These are phyloP conservation scores for Didymodactylos carnosus DNA, from an alignment of 2,888 invertebrate genomes.

Conservation along the genomic window DNA sequence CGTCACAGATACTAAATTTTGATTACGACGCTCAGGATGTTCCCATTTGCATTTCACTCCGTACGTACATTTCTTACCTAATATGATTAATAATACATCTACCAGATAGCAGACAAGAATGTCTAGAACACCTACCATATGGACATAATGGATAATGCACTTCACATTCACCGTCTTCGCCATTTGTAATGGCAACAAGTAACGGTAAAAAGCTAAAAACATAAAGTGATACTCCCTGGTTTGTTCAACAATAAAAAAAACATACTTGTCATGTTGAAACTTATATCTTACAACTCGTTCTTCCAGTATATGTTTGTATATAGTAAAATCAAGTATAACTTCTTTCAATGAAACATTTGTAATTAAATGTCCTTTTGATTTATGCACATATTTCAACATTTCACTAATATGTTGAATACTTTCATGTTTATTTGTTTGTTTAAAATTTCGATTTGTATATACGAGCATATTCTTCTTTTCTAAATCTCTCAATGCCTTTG, in stretches of 20 bases:
- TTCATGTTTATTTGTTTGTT: not conserved
- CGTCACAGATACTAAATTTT: not conserved
- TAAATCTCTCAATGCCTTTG: not conserved
- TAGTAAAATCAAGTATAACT: not conserved
- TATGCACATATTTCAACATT: not conserved
- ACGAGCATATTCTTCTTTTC: not conserved
- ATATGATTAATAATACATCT: too few relatives aligned
- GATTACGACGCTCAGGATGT: constrained; percentile 59
- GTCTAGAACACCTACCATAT: too few relatives aligned
- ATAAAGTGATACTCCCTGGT: too few relatives aligned
- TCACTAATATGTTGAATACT: not conserved
- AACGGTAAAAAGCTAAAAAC: not conserved
- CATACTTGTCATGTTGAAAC: not conserved
- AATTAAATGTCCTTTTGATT: not conserved
- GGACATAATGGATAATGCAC: not conserved
- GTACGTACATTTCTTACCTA: constrained; percentile 83
- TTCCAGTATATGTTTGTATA: not conserved
- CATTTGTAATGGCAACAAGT: not conserved
- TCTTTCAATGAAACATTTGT: not conserved
- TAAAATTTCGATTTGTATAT: not conserved
- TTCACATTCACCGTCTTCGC: not conserved
- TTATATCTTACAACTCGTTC: not conserved
- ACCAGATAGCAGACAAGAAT: too few relatives aligned
- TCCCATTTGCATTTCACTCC: constrained; percentile 90
- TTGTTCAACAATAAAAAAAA: not conserved